These are phyloP conservation scores for Spermophilus dauricus DNA, from an alignment of 2,113 vertebrate genomes.

Conservation along the genomic window DNA sequence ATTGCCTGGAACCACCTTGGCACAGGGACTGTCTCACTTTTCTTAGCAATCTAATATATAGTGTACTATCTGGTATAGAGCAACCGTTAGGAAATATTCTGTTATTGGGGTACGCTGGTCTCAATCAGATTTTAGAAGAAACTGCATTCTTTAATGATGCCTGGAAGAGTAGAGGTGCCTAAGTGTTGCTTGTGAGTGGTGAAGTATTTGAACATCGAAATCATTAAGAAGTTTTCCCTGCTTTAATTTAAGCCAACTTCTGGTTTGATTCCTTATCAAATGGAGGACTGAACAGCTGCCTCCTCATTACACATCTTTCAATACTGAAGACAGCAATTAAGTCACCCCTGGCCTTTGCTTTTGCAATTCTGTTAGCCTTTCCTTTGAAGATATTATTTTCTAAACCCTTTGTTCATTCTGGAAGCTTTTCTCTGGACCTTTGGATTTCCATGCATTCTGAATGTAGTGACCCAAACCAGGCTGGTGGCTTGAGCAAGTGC, in stretches of 20 bases:
- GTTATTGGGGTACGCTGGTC: background rate
- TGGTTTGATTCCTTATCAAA: background rate
- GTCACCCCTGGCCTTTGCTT: background rate
- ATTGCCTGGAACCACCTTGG: background rate
- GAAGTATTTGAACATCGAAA: background rate
- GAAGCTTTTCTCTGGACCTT: background rate
- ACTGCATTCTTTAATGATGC: background rate
- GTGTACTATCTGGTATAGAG: background rate
- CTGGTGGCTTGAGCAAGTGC: background rate
- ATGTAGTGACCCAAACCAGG: background rate
- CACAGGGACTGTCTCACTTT: background rate
- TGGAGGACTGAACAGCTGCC: slow-evolving; percentile 14
- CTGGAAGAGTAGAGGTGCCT: background rate
- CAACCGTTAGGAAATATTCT: background rate
- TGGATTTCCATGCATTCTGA: background rate
- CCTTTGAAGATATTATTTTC: slow-evolving; percentile 23
- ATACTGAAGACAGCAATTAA: background rate
- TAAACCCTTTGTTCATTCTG: slow-evolving; percentile 13
- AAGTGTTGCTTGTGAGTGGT: background rate
- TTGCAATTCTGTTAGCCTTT: background rate
- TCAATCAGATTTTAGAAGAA: background rate
- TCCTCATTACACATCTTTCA: slow-evolving; percentile 40
- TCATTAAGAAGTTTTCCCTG: background rate
- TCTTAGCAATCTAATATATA: background rate
- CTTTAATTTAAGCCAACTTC: slow-evolving; percentile 36